A percentile compares a stretch with the other conserved stretches of the same genome.
These are phyloP conservation scores for Neosalanx taihuensis DNA, from an alignment of 2,797 vertebrate genomes.

Conservation along the genomic window DNA sequence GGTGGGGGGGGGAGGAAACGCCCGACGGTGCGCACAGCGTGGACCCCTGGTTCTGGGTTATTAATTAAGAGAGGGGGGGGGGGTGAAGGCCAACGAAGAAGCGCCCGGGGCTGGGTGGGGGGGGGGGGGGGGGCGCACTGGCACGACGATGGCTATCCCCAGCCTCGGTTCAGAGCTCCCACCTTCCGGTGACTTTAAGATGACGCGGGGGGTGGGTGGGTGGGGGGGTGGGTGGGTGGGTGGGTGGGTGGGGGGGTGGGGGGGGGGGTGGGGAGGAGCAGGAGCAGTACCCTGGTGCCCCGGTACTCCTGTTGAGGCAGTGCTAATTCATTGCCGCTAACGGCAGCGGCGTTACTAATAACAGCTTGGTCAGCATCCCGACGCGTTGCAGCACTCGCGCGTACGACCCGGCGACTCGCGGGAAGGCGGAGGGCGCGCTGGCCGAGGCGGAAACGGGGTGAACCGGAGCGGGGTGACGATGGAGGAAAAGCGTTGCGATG, in stretches of 20 bases:
- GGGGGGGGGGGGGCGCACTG: slow-evolving; percentile 10
- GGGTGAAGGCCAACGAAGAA: slow-evolving; percentile 22
- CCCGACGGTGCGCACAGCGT: too few species aligned
- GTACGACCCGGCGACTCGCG: too few species aligned
- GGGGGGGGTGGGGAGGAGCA: too few species aligned
- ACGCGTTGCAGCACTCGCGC: slow-evolving; percentile 36
- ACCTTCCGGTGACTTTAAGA: slow-evolving; percentile 56
- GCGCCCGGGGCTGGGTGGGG: not conserved
- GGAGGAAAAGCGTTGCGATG: too few species aligned
- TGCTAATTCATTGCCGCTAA: slow-evolving; percentile 61
- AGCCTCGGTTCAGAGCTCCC: slow-evolving; percentile 33
- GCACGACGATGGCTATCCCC: slow-evolving; percentile 55
- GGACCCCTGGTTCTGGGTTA: slow-evolving; percentile 56
- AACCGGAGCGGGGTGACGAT: too few species aligned
- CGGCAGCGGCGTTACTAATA: slow-evolving; percentile 54
- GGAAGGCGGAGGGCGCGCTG: too few species aligned
- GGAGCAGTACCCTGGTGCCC: slow-evolving; percentile 49
- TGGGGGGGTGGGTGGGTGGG: too few species aligned
- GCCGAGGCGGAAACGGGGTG: too few species aligned
- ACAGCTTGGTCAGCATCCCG: slow-evolving; percentile 38
- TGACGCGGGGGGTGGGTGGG: slow-evolving; percentile 41
- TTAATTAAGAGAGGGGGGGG: slow-evolving; percentile 54
- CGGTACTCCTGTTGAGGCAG: slow-evolving; percentile 61
- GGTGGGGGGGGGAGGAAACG: too few species aligned
- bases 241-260: too few species aligned